Evolutionary conservation across 2,113 vertebrate species (phyloP), one percentile per base, ranked within the genome.

Genomic region (Crotophaga sulcirostris): DNA sequence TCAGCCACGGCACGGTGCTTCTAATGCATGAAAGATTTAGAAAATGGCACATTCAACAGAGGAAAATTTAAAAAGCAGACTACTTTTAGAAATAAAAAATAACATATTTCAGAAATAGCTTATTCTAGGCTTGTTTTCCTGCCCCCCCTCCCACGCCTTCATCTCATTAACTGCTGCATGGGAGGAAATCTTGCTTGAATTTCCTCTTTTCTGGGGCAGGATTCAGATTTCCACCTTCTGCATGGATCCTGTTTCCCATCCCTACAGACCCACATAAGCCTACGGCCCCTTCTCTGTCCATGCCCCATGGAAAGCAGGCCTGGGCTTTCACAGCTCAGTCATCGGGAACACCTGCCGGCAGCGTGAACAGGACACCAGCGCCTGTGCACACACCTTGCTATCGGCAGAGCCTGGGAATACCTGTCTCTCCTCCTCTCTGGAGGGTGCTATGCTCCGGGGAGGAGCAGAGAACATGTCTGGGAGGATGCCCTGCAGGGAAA

Each of bases 211-310:
- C 81, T 68, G 66, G 23, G 38, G 49, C 56, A 59, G 40, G 44
- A 93, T 68, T 84, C 44, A 90, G 54, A 63, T 16, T 13, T 68
- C 38, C n/a, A 42, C 33, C 29, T 87, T 51, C 60, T 63, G 28
- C 45, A 87, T 0, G 2, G 56, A 84, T 64, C 18, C 70, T 12
- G 21, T 73, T 82, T 85, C 74, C 62, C 36, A 75, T 4, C 7
- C 26, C 44, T 4, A 6, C 18, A 79, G 64, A 63, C 26, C 38
- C 44, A 38, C 16, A 3, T 1, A 31, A 75, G 38, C 31, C 64
- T 51, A 21, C 1, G 2, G 73, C 34, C n/a, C 33, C 18, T 72
- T 73, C 59, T 42, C 47, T 3, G 1, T 19, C 49, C 0, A 1
- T 4, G 11, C 11, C 29, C 28, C 17, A 7, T 4, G 19, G 45